Conservation (phyloP, 2,797 vertebrate genomes). For the Tapera naevia region DNA sequence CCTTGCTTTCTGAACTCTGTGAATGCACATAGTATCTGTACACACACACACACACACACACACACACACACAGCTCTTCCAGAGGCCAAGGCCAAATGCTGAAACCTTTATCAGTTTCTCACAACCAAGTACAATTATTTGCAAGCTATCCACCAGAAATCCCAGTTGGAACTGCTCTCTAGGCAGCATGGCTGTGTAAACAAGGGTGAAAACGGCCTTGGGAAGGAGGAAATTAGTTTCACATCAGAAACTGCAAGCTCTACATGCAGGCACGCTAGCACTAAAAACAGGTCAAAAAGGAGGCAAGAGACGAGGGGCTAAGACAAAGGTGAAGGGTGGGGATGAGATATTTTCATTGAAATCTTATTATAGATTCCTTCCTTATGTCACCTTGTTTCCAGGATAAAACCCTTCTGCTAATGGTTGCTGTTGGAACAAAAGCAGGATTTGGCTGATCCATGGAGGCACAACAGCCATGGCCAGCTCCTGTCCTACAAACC, state of each 20-base stretch:
- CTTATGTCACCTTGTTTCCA: background rate
- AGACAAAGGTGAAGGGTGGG: background rate
- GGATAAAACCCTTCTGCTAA: background rate
- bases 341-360: background rate
- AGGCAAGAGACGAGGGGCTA: background rate
- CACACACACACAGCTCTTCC: background rate
- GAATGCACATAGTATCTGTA: background rate
- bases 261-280: background rate
- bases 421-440: background rate
- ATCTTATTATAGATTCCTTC: background rate
- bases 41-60: too few species aligned
- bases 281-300: background rate
- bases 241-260: background rate
- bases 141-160: constrained; percentile 1
- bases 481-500: background rate
- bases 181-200: constrained; percentile 12
- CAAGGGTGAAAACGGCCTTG: constrained; percentile 42
- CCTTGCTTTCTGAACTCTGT: background rate
- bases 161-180: constrained; percentile 3
- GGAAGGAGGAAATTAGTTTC: constrained; percentile 23
- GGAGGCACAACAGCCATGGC: background rate
- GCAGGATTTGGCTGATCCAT: background rate
- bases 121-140: background rate
- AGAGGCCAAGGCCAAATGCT: background rate
- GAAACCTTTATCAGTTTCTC: constrained; percentile 6